phyloP scores from a whole-genome alignment of 2,888 invertebrate genomes.

The Notodonta dromedarius region DNA sequence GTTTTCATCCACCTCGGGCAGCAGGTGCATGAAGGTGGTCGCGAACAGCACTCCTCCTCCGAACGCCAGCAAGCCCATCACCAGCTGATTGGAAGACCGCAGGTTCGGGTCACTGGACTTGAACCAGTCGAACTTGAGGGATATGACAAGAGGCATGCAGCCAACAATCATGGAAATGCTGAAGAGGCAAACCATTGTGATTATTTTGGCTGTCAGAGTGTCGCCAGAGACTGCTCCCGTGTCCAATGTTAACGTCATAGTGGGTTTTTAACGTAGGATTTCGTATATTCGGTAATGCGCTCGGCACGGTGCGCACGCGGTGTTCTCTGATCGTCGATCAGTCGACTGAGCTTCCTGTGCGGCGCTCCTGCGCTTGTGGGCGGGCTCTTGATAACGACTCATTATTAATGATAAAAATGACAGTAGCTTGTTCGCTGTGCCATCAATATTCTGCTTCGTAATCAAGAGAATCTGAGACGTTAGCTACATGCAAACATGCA shows the following conservation, averaged over 20 bases:
- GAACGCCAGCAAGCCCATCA: slow-evolving; percentile 88
- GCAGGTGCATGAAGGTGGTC: slow-evolving; percentile 92
- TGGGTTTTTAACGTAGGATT: slow-evolving; percentile 15
- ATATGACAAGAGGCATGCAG: slow-evolving; percentile 88
- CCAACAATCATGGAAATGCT: slow-evolving; percentile 90
- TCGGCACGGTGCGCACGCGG: slow-evolving; percentile 44
- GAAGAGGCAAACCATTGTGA: slow-evolving; percentile 92
- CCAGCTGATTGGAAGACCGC: slow-evolving; percentile 77
- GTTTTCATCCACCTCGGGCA: slow-evolving; percentile 91
- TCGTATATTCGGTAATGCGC: slow-evolving; percentile 16
- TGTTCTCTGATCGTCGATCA: slow-evolving; percentile 44
- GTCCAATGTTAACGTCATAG: slow-evolving; percentile 45
- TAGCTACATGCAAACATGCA: slow-evolving; percentile 2
- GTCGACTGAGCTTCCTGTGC: slow-evolving; percentile 68
- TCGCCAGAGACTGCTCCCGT: slow-evolving; percentile 49
- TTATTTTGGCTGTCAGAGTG: slow-evolving; percentile 88
- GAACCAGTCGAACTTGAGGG: slow-evolving; percentile 87
- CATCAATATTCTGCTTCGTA: slow-evolving; percentile 35
- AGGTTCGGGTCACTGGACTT: slow-evolving; percentile 70
- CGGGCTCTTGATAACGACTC: slow-evolving; percentile 71
- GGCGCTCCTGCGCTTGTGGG: slow-evolving; percentile 59
- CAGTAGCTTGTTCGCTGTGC: slow-evolving; percentile 53
- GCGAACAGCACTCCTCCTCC: slow-evolving; percentile 93
- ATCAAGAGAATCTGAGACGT: slow-evolving; percentile 18
- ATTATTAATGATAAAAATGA: slow-evolving; percentile 72